Conservation (phyloP, 2,888 invertebrate species). For the Pandemis cinnamomeana region DNA sequence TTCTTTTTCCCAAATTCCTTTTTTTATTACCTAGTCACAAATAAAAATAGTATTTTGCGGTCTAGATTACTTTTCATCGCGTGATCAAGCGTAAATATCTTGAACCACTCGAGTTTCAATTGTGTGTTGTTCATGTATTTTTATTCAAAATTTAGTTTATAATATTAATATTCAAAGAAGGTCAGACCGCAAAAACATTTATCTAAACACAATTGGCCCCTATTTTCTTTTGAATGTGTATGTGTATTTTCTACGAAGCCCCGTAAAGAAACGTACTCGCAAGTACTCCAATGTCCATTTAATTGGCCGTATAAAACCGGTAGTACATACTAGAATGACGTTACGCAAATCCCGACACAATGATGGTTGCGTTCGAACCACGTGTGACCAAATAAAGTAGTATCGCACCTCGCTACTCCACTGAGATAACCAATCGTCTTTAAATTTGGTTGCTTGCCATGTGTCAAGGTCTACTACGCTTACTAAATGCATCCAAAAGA, state of each 20-base stretch:
- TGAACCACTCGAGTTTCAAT: too few species aligned
- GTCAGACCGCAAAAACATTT: too few species aligned
- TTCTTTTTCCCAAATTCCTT: too few species aligned
- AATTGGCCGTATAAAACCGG: slow-evolving; percentile 11
- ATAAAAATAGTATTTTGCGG: too few species aligned
- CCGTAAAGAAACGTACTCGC: neutral
- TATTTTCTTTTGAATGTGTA: neutral
- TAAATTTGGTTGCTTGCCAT: slow-evolving; percentile 39
- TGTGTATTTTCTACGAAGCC: neutral
- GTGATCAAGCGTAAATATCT: too few species aligned
- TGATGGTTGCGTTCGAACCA: slow-evolving; percentile 27
- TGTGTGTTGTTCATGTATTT: too few species aligned
- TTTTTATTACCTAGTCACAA: too few species aligned
- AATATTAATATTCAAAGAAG: too few species aligned
- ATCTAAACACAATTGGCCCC: too few species aligned
- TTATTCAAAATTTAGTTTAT: too few species aligned
- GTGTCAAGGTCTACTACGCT: slow-evolving; percentile 49
- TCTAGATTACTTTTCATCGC: too few species aligned
- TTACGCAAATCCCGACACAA: slow-evolving; percentile 19
- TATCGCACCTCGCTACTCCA: neutral
- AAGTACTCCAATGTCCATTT: neutral
- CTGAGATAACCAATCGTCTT: slow-evolving; percentile 15
- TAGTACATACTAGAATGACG: slow-evolving; percentile 19
- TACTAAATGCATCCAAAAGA: slow-evolving; percentile 45
- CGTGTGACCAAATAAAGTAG: slow-evolving; percentile 17